Conservation (phyloP, 2,888 invertebrate genomes). For the Protodeltote pygarga region DNA sequence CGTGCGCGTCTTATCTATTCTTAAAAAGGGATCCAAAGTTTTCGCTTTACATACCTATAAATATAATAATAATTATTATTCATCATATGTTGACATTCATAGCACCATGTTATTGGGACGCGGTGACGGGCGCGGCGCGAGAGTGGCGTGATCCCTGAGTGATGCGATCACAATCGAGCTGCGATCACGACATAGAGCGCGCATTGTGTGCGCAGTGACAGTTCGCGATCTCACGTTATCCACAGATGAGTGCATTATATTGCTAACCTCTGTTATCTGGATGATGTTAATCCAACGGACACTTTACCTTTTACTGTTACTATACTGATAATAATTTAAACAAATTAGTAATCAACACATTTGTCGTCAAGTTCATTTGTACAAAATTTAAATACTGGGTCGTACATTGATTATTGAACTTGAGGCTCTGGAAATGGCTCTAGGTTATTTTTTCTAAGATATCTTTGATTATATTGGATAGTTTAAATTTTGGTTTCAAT, state of each 20-base stretch:
- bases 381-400: no score
- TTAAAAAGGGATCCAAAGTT: no score
- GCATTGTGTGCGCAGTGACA: slow-evolving; percentile 42
- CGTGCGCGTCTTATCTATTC: no score
- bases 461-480: no score
- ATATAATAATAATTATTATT: neutral
- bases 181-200: slow-evolving; percentile 40
- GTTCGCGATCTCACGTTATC: slow-evolving; percentile 23
- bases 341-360: no score
- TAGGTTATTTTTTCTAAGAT: no score
- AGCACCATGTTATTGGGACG: slow-evolving; percentile 14
- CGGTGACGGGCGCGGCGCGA: slow-evolving; percentile 34
- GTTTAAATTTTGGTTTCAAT: no score
- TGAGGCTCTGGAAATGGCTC: no score
- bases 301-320: neutral
- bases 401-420: no score
- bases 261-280: slow-evolving; percentile 21
- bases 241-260: slow-evolving; percentile 23
- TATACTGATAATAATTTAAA: neutral
- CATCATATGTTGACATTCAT: neutral
- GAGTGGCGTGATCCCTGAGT: slow-evolving; percentile 59
- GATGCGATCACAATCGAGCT: slow-evolving; percentile 46
- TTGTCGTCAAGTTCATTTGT: no score
- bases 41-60: no score
- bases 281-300: slow-evolving; percentile 1